Conservation (phyloP, 1,140 invertebrate genomes). For the Lucilia sericata region DNA sequence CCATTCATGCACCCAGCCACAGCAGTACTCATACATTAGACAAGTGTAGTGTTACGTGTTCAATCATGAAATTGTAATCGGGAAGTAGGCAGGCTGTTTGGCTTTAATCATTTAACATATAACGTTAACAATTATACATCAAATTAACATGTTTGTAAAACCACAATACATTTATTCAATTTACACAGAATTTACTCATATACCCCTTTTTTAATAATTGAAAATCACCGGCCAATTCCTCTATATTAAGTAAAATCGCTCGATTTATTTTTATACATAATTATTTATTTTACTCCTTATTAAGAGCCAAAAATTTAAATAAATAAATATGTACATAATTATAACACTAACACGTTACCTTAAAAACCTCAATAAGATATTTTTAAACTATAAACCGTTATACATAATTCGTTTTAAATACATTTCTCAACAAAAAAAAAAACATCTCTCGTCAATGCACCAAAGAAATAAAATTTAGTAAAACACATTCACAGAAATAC, state of each 20-base stretch:
- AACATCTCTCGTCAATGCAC: background rate
- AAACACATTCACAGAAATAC: too few species aligned
- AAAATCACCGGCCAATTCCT: too few species aligned
- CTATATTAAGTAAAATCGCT: too few species aligned
- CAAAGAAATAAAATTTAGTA: background rate
- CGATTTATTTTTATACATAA: too few species aligned
- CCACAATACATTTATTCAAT: background rate
- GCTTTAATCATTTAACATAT: background rate
- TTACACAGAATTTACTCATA: background rate
- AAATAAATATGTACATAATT: background rate
- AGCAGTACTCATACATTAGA: too few species aligned
- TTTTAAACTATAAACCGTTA: background rate
- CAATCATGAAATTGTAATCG: background rate
- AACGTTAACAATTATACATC: background rate
- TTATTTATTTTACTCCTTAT: background rate
- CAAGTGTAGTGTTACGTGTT: background rate
- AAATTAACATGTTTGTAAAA: background rate
- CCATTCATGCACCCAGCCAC: background rate
- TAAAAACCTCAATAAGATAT: conserved; percentile 17
- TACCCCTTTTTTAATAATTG: too few species aligned
- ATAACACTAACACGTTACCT: conserved; percentile 16
- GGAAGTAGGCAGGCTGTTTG: background rate
- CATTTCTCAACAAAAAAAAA: background rate
- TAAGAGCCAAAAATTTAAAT: background rate
- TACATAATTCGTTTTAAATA: background rate